These are phyloP conservation scores for Synanthedon tipuliformis DNA, from an alignment of 2,888 invertebrate species.

Conservation along the genomic window DNA sequence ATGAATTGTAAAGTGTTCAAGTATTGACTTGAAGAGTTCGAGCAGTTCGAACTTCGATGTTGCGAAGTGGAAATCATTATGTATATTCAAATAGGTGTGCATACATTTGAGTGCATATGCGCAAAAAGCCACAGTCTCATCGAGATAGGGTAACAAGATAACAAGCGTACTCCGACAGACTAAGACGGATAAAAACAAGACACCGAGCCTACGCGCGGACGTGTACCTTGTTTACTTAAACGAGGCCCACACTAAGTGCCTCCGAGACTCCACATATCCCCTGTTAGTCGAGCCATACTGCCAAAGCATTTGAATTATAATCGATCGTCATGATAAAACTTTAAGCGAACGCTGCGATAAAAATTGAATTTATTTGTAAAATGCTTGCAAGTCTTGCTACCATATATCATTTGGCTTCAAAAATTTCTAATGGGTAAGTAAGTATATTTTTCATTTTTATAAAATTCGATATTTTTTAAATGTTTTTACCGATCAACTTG, in stretches of 20 bases:
- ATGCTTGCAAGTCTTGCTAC: too few relatives aligned
- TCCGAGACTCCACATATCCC: conserved; percentile 7
- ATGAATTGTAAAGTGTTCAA: conserved; percentile 8
- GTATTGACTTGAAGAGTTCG: conserved; percentile 10
- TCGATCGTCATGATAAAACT: not conserved
- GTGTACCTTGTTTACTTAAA: conserved; percentile 66
- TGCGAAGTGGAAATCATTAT: conserved; percentile 10
- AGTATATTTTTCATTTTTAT: too few relatives aligned
- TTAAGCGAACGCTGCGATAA: not conserved
- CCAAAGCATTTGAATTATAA: not conserved
- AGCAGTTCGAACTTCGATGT: conserved; percentile 11
- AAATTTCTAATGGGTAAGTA: too few relatives aligned
- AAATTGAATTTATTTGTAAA: too few relatives aligned
- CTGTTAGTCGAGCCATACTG: not conserved
- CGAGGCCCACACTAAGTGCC: conserved; percentile 46
- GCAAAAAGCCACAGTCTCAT: conserved; percentile 63
- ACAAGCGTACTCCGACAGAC: conserved; percentile 58
- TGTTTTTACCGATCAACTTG: too few relatives aligned
- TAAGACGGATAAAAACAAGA: conserved; percentile 64
- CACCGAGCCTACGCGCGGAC: conserved; percentile 51
- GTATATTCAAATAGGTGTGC: conserved; percentile 16
- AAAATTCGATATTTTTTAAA: too few relatives aligned
- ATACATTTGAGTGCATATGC: conserved; percentile 21
- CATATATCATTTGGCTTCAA: too few relatives aligned
- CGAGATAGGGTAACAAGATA: conserved; percentile 69